Evolutionary conservation across 1,140 invertebrate species (phyloP), one percentile per base, ranked within the genome.

Genomic region (Himalopsyche phryganea): DNA sequence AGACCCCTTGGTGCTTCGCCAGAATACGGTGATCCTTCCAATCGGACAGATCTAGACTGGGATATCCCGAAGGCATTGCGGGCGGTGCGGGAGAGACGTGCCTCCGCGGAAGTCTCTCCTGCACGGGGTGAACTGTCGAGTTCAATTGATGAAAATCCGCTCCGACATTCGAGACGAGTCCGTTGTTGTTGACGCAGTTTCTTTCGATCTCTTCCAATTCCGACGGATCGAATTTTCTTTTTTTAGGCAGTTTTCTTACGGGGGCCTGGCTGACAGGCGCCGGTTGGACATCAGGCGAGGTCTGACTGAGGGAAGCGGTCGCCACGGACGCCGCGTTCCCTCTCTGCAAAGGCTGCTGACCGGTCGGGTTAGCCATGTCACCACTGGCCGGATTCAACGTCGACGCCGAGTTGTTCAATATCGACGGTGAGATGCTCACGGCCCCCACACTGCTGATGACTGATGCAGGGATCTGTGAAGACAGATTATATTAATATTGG

Each of bases 21-120:
- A 98, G 78, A 61, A 96, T 90, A 66, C 92, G 78, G 71, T 94
- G 92, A 66, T 91, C 89, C 59, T 85, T 85, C 93, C 93, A 97
- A 71, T 96, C 92, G 66, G 84, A 88, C 64, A 97, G 80, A 76
- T 96, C 90, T 65, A 96, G 83, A 41, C 73, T 77, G 14, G 70
- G 69, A 23, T 73, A 68, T 10, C 36, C 40, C 0, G 64, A 65
- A 0, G 71, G 69, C 0, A 73, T 69, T 0, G 66, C 65, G 3
- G 66, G 66, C 28, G 69, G 71, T 46, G 74, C 69, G 0, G 75
- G 73, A 11, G 75, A 75, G 0, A 69, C 70, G 14, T 71, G 70
- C 19, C 32, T 47, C 20, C 69, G 66, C 6, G 67, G 65, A 1
- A 65, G 40, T 19, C 67, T 67, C 20, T 61, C 49, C 13, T 40